Percentiles rank a stretch among this genome's conserved stretches.
These are phyloP conservation scores for Sitta europaea DNA, from an alignment of 2,113 vertebrate genomes.

Conservation along the genomic window DNA sequence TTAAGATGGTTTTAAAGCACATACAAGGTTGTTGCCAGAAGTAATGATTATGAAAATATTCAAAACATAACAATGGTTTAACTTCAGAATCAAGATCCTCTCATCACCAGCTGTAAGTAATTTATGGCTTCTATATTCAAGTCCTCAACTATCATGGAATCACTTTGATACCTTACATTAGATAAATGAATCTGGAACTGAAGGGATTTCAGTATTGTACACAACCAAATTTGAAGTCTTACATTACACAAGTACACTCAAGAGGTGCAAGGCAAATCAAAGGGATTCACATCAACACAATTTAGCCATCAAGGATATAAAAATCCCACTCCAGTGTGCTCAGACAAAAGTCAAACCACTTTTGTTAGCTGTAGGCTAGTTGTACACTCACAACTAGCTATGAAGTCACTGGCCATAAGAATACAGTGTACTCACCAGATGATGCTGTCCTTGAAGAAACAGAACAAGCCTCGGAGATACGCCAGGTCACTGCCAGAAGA, in stretches of 20 bases:
- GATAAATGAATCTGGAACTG: neutral
- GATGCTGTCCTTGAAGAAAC: constrained; percentile 80
- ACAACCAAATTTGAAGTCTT: neutral
- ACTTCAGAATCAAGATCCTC: neutral
- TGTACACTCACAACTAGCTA: neutral
- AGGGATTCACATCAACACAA: neutral
- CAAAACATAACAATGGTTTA: neutral
- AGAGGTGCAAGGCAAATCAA: neutral
- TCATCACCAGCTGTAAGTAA: neutral
- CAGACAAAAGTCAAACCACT: neutral
- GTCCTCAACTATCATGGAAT: neutral
- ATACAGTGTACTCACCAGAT: constrained; percentile 76
- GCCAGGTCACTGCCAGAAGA: constrained; percentile 73
- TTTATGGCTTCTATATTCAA: neutral
- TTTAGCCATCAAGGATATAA: neutral
- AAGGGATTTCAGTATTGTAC: neutral
- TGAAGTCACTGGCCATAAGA: neutral
- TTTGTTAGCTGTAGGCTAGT: neutral
- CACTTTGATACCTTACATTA: neutral
- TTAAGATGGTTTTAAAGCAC: neutral
- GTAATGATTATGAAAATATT: neutral
- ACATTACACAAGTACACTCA: neutral
- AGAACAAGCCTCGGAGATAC: constrained; percentile 77
- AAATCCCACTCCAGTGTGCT: neutral
- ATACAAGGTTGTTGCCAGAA: neutral